Base-by-base conservation (phyloP, 2,797 vertebrate genomes). In the Poecilia velifera region DNA sequence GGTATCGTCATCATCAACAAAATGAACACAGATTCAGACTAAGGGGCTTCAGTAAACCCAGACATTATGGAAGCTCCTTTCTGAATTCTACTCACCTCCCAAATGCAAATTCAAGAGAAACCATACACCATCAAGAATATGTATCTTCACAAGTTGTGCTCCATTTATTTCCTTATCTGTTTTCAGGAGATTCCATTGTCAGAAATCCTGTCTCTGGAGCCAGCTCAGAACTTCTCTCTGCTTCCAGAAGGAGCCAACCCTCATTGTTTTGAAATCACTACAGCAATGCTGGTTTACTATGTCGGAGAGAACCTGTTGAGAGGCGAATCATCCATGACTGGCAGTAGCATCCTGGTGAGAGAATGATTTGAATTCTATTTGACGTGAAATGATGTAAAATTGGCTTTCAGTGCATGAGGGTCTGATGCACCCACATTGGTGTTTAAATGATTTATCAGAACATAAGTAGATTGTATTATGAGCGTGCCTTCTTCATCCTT, bases 181-280 rank as follows among this genome's bases (percentile, higher is more conserved):
- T n/a, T 87, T 71, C 91, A 99, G 98, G 98, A 99, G 94, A 98
- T 99, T 84, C 98, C 98, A 34, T 92, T 99, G 88, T 99, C 98
- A 43, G 98, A 99, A 95, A 96, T 99, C 91, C 93, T 99, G 80
- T 97, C 96, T 68, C 91, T 99, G 93, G 98, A 98, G 76, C 95
- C 97, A 41, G 97, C 97, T 82, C 97, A 97, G 93, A 95, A 92
- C 72, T 95, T 97, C 51, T 95, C 94, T 73, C 91, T 97, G 76
- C 95, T 97, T 57, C 96, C 97, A 20, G 96, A 95, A 51, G 97
- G 96, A 83, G 95, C 97, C 71, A 98, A 96, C 85, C 96, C 95
- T 72, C 98, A 99, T 88, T 99, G 98, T 90, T 99, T 99, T 80
- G 97, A 99, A 96, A 98, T 99, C 92, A 95, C 95, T 83, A 99